Evolutionary conservation across 2,113 vertebrate genomes (phyloP).

Genomic region (Takifugu bimaculatus): DNA sequence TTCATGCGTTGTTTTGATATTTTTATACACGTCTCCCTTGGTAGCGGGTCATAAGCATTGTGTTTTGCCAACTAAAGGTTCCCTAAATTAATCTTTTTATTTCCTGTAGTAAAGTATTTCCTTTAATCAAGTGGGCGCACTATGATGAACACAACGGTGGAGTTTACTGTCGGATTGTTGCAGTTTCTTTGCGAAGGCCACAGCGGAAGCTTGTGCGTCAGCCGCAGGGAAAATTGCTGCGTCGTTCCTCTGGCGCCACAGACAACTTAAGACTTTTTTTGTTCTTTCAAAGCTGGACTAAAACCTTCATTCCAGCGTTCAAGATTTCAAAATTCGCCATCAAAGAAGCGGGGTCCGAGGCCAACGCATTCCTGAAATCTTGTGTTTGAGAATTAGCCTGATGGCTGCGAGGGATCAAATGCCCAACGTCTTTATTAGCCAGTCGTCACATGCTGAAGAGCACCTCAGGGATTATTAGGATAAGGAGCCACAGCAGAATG

Average conservation of each 20-base stretch:
- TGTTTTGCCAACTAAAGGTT: too few species aligned
- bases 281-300: too few species aligned
- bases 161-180: not conserved
- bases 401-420: slow-evolving; percentile 42
- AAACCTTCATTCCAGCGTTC: too few species aligned
- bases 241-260: slow-evolving; percentile 13
- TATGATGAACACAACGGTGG: too few species aligned
- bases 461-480: slow-evolving; percentile 59
- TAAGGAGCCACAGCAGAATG: slow-evolving; percentile 40
- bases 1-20: too few species aligned
- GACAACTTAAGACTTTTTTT: not conserved
- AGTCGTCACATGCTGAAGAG: slow-evolving; percentile 62
- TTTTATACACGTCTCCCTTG: too few species aligned
- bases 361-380: not conserved
- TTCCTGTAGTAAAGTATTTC: too few species aligned
- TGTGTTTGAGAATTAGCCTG: not conserved
- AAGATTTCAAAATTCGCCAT: not conserved
- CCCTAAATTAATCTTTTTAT: too few species aligned
- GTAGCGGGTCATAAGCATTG: too few species aligned
- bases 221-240: slow-evolving; percentile 15
- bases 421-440: slow-evolving; percentile 52
- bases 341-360: not conserved
- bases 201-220: not conserved
- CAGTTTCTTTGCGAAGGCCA: not conserved
- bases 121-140: too few species aligned